Conservation (phyloP, 2,888 invertebrate species). For the Acronicta psi region DNA sequence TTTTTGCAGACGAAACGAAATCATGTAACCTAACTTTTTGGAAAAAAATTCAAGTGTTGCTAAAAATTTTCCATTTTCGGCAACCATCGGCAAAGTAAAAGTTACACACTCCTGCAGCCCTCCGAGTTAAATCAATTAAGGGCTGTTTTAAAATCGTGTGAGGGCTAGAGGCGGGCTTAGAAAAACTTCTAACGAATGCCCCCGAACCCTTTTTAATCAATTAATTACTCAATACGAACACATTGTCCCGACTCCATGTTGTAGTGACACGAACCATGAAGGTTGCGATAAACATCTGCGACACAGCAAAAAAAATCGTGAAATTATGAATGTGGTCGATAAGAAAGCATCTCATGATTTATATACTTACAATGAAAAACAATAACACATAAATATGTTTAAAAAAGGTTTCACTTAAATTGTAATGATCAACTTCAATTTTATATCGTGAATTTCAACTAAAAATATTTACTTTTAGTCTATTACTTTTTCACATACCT, state of each 20-base stretch:
- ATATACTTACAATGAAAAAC: too few relatives aligned
- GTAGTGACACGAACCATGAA: slow-evolving; percentile 20
- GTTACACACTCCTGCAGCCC: slow-evolving; percentile 66
- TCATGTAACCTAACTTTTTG: slow-evolving; percentile 13
- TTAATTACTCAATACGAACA: slow-evolving; percentile 82
- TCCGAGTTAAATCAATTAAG: slow-evolving; percentile 83
- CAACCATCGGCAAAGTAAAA: slow-evolving; percentile 45
- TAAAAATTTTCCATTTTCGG: slow-evolving; percentile 41
- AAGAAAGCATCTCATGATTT: too few relatives aligned
- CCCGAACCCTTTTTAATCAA: slow-evolving; percentile 84
- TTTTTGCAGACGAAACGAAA: neutral
- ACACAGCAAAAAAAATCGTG: neutral
- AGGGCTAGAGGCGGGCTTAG: slow-evolving; percentile 65
- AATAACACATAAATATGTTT: too few relatives aligned
- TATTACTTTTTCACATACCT: too few relatives aligned
- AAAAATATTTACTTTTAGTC: too few relatives aligned
- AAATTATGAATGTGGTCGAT: neutral
- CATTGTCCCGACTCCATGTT: slow-evolving; percentile 70
- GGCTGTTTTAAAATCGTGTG: slow-evolving; percentile 70
- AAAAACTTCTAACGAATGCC: slow-evolving; percentile 85
- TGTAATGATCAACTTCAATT: too few relatives aligned
- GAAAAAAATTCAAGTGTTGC: slow-evolving; percentile 45
- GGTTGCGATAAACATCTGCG: neutral
- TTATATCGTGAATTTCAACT: too few relatives aligned
- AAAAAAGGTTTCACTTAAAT: too few relatives aligned